Percentiles rank a stretch among this genome's conserved stretches.
Conservation (phyloP, 2,888 invertebrate species). For the Phytoseiulus persimilis region DNA sequence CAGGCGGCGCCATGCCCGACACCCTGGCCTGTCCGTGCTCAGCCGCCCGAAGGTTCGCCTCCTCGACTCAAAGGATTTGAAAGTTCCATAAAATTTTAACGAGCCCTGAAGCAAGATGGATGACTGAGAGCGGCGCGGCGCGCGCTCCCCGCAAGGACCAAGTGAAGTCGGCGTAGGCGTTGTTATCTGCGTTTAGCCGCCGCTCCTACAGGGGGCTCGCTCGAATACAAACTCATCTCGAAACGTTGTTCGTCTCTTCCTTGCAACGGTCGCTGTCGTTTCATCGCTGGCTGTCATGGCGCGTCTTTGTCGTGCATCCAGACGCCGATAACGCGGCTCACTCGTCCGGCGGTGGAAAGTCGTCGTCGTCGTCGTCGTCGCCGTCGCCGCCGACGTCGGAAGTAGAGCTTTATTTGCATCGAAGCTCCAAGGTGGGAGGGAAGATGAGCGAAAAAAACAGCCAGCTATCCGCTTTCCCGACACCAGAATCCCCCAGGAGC, state of each 20-base stretch:
- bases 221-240: background rate
- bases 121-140: background rate
- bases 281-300: no score
- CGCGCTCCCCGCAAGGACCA: background rate
- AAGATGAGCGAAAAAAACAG: background rate
- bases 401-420: background rate
- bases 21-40: background rate
- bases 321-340: no score
- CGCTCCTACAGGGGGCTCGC: background rate
- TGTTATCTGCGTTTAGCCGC: background rate
- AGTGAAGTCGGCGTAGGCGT: background rate
- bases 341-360: background rate
- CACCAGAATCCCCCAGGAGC: background rate
- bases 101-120: background rate
- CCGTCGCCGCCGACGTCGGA: background rate
- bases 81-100: background rate
- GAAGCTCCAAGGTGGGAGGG: background rate
- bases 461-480: background rate
- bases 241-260: no score
- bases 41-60: background rate
- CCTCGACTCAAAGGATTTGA: background rate
- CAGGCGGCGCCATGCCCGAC: background rate
- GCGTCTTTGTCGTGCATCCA: no score
- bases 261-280: no score
- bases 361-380: background rate